These are phyloP conservation scores for Engystomops pustulosus DNA, from an alignment of 2,113 vertebrate species.

Conservation along the genomic window DNA sequence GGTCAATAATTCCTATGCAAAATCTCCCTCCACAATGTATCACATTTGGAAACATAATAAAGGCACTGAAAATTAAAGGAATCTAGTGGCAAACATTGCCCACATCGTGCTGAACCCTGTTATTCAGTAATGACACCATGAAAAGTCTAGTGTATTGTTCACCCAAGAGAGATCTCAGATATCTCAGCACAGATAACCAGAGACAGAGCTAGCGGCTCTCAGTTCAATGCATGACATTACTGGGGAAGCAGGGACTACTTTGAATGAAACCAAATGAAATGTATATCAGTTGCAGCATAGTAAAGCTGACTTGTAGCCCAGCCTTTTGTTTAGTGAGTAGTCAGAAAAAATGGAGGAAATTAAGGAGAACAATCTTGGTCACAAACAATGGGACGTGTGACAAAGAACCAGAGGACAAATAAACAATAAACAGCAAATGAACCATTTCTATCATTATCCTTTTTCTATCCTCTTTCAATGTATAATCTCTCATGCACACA, in stretches of 20 bases:
- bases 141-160: constrained; percentile 8
- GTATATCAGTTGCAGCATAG: not conserved
- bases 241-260: not conserved
- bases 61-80: not conserved
- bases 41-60: not conserved
- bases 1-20: not conserved
- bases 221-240: not conserved
- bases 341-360: not conserved
- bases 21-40: not conserved
- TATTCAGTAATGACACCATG: constrained; percentile 16
- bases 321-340: not conserved
- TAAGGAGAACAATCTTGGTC: not conserved
- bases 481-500: no score
- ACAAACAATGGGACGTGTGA: no score
- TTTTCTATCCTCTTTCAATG: no score
- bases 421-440: not conserved
- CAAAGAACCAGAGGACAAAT: not conserved
- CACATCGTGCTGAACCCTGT: not conserved
- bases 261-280: constrained; percentile 3
- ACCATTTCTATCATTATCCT: no score
- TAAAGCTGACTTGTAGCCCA: not conserved
- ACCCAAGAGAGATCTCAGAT: not conserved
- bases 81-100: not conserved
- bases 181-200: not conserved
- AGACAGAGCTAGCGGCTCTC: not conserved